Base-by-base conservation (phyloP, 2,888 invertebrate species). In the Drosophila mettleri region DNA sequence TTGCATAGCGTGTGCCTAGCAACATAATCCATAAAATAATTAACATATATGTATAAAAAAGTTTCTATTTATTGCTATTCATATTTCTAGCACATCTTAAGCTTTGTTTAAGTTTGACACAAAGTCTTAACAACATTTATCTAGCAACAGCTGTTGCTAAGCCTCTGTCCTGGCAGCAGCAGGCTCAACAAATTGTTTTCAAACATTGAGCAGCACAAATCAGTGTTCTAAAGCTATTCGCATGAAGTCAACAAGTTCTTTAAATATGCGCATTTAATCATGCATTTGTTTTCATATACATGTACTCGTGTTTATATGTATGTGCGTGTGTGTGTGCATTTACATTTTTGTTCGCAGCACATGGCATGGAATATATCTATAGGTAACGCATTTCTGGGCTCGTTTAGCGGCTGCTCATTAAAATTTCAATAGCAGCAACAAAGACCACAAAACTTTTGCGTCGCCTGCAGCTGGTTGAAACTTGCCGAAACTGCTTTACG, bases 401-500 rank as follows among this genome's bases (percentile, higher is more conserved):
- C 22, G 57, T 62, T 59, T 63, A 51, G 41, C 39, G 52, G 57
- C 54, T 74, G 64, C 59, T 78, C 82, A 78, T 79, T 78, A 78
- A 79, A 78, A 74, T 78, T 74, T 67, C 69, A 81, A 62, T 59
- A 58, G 51, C 68, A 76, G 45, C 60, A 60, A 67, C 36, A 58
- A 34, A 31, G 53, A 34, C 16, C 10, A 36, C 18, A 69, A 48
- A 48, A 49, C 22, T 34, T 49, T 65, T 58, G 33, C 59, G 41
- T 45, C 33, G 80, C 74, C 60, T 59, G 78, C 71, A 61, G 66
- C 80, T 67, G 71, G 71, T 69, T 78, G 34, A 69, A 77, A 77
- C 70, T 78, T 67, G 70, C 43, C 54, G 49, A 74, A 77, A 78
- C 76, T 79, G 76, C 66, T 75, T 76, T 59, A 67, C 71, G 76